Conservation (phyloP, 1,140 invertebrate species). For the Drosophila equinoxialis region DNA sequence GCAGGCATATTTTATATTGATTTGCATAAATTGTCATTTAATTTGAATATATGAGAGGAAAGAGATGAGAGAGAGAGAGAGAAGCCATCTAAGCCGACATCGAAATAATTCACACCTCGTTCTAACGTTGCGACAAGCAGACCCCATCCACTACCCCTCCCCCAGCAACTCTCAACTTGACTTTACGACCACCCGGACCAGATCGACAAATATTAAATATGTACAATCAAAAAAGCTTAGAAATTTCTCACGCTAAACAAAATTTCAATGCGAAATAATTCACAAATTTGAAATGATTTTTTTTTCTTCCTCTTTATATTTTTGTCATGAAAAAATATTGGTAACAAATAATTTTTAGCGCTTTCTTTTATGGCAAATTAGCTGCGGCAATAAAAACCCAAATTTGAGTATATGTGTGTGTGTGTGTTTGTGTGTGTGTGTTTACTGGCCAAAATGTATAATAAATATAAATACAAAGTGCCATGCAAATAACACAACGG, state of each 20-base stretch:
- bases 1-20: slow-evolving; percentile 56
- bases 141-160: background rate
- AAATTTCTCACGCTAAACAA: slow-evolving; percentile 68
- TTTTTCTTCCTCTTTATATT: background rate
- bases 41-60: slow-evolving; percentile 67
- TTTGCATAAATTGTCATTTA: slow-evolving; percentile 66
- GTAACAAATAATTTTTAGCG: slow-evolving; percentile 61
- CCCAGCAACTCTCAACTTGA: too few relatives aligned
- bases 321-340: slow-evolving; percentile 37
- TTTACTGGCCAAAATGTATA: slow-evolving; percentile 45
- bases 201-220: slow-evolving; percentile 61
- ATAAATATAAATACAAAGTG: slow-evolving; percentile 67
- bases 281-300: slow-evolving; percentile 20
- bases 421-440: slow-evolving; percentile 19
- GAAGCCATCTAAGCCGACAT: slow-evolving; percentile 35
- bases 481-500: slow-evolving; percentile 73
- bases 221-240: slow-evolving; percentile 18
- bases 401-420: slow-evolving; percentile 24
- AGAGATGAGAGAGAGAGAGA: too few relatives aligned
- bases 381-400: slow-evolving; percentile 71
- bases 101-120: slow-evolving; percentile 76
- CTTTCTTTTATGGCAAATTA: slow-evolving; percentile 78
- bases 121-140: slow-evolving; percentile 29
- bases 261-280: slow-evolving; percentile 70
- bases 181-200: slow-evolving; percentile 18